Percentiles rank a stretch among this genome's conserved stretches.
These are phyloP conservation scores for Ecliptopera silaceata DNA, from an alignment of 2,888 invertebrate species.

Conservation along the genomic window DNA sequence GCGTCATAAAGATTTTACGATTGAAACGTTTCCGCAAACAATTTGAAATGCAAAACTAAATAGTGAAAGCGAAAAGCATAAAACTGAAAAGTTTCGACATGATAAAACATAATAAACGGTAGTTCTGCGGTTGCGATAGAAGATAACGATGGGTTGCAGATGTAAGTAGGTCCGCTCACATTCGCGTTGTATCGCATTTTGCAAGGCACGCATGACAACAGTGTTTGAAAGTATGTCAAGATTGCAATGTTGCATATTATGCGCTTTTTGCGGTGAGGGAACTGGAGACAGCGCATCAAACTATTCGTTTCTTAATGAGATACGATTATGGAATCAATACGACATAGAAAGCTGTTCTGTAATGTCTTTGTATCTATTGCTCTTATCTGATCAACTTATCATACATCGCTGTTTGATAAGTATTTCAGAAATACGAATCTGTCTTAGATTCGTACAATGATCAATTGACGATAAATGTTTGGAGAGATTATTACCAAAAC, in stretches of 20 bases:
- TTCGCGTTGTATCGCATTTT: slow-evolving; percentile 63
- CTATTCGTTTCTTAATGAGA: background rate
- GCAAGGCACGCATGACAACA: slow-evolving; percentile 77
- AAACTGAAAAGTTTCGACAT: slow-evolving; percentile 31
- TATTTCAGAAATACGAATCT: too few relatives aligned
- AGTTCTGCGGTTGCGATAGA: slow-evolving; percentile 29
- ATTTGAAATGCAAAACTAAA: slow-evolving; percentile 33
- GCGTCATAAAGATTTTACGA: slow-evolving; percentile 29
- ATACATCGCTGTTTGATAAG: background rate
- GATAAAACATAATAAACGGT: slow-evolving; percentile 24
- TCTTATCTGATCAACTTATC: background rate
- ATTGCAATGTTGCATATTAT: slow-evolving; percentile 69
- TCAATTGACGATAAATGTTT: too few relatives aligned
- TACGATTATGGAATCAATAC: background rate
- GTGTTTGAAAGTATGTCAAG: slow-evolving; percentile 81
- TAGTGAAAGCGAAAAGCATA: slow-evolving; percentile 32
- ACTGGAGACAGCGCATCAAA: slow-evolving; percentile 52
- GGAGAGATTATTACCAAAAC: too few relatives aligned
- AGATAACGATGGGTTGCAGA: slow-evolving; percentile 40
- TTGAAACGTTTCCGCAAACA: slow-evolving; percentile 25
- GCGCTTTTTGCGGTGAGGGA: slow-evolving; percentile 60
- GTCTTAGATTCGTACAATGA: too few relatives aligned
- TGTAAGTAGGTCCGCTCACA: slow-evolving; percentile 38
- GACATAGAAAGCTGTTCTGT: background rate
- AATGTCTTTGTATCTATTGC: too few relatives aligned